Evolutionary conservation across 2,888 invertebrate genomes (phyloP).

Genomic region (Thyatira batis): DNA sequence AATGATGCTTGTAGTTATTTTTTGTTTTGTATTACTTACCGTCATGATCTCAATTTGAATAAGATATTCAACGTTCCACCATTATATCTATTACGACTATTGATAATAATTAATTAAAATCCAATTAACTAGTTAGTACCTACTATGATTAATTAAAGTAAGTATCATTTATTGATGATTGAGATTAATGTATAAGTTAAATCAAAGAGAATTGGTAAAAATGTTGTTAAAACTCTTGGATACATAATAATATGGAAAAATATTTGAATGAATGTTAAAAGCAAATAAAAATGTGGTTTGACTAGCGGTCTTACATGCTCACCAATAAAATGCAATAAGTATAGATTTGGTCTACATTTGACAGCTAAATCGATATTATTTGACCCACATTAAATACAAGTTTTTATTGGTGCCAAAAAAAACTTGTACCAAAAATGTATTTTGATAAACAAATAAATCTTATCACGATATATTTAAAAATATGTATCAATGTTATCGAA

Average conservation of each 20-base stretch:
- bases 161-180: too few species aligned
- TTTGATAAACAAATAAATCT: background rate
- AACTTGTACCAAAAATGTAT: background rate
- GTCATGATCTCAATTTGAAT: too few species aligned
- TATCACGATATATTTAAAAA: constrained; percentile 1
- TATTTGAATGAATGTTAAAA: background rate
- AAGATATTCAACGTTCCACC: background rate
- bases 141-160: too few species aligned
- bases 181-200: background rate
- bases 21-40: too few species aligned
- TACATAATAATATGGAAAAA: background rate
- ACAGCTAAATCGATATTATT: background rate
- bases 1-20: background rate
- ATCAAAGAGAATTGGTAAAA: background rate
- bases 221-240: background rate
- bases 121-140: background rate
- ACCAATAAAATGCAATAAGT: background rate
- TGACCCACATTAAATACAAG: background rate
- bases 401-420: background rate
- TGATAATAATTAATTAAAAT: background rate
- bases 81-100: background rate
- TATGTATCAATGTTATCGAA: constrained; percentile 5
- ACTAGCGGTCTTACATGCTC: background rate
- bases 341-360: background rate
- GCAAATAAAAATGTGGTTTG: background rate